A percentile compares a stretch with the other conserved stretches of the same genome.
Evolutionary conservation across 2,797 vertebrate genomes (phyloP).

Genomic region (Nyctalus aviator): DNA sequence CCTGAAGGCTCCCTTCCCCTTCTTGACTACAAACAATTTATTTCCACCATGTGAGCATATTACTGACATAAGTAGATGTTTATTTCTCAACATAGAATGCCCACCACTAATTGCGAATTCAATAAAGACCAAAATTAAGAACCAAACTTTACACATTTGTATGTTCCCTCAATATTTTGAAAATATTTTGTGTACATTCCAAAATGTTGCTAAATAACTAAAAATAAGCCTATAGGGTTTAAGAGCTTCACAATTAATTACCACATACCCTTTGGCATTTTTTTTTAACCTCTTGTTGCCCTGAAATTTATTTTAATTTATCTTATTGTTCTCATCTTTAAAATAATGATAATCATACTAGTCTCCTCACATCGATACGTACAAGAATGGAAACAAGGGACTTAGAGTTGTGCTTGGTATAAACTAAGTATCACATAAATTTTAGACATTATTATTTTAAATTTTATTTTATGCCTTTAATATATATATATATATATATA

Average conservation of each 20-base stretch:
- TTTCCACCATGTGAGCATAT: neutral
- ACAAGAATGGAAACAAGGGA: neutral
- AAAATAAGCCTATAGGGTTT: neutral
- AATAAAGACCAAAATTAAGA: neutral
- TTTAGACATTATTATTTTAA: neutral
- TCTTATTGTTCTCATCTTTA: neutral
- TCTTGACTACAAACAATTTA: neutral
- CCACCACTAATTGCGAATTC: neutral
- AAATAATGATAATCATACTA: neutral
- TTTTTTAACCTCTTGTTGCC: neutral
- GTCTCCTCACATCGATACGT: neutral
- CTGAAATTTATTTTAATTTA: neutral
- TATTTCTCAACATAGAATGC: neutral
- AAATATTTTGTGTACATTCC: neutral
- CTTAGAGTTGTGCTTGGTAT: neutral
- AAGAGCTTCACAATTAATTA: neutral
- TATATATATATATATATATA: neutral
- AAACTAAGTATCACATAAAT: neutral
- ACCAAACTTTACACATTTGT: neutral
- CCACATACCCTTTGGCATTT: neutral
- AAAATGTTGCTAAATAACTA: neutral
- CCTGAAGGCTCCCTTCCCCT: neutral
- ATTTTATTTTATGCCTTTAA: neutral
- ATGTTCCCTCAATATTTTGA: neutral
- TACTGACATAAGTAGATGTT: neutral